Base-by-base conservation (phyloP, 2,888 invertebrate species). In the Bhutanitis thaidina region DNA sequence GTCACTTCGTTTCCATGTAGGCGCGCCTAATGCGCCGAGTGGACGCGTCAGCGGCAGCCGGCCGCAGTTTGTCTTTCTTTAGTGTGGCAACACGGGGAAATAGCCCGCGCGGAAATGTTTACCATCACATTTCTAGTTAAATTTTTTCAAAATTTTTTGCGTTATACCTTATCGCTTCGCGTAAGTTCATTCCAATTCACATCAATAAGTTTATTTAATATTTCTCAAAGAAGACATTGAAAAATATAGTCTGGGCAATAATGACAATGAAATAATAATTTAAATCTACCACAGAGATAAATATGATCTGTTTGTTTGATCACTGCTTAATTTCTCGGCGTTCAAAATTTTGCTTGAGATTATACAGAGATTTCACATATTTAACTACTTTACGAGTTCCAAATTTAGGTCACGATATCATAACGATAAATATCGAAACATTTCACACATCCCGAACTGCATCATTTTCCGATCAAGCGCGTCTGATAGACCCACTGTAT, bases 11-110 rank as follows among this genome's bases (percentile, higher is more conserved):
- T 78, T 71, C 76, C 70, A 67, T 70, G 77, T 71, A 80, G 76
- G 82, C 84, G 86, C 74, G 83, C 70, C 83, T 86, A 85, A 86
- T 85, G 76, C 60, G 70, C 68, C 73, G 81, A 85, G 85, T 85
- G 85, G 85, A 80, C 83, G 78, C 77, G 88, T 87, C 87, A 86
- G 59, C 66, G 62, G 65, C 87, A 87, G 85, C 62, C 79, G 68
- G 62, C 60, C 74, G 80, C 80, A 75, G 82, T 88, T 86, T 86
- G 83, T 88, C 87, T 86, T 83, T 70, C 74, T 78, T 74, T 80
- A 77, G 74, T 75, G 79, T 74, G 71, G 79, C 80, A 76, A 80
- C 69, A 68, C 76, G 74, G 77, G 80, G 77, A 81, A 79, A 84
- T 76, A 72, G 76, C 69, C 60, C 57, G 56, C 49, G 71, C 69